A percentile compares a stretch with the other conserved stretches of the same genome.
Evolutionary conservation across 2,113 vertebrate species (phyloP).

Genomic region (Clupea harengus): DNA sequence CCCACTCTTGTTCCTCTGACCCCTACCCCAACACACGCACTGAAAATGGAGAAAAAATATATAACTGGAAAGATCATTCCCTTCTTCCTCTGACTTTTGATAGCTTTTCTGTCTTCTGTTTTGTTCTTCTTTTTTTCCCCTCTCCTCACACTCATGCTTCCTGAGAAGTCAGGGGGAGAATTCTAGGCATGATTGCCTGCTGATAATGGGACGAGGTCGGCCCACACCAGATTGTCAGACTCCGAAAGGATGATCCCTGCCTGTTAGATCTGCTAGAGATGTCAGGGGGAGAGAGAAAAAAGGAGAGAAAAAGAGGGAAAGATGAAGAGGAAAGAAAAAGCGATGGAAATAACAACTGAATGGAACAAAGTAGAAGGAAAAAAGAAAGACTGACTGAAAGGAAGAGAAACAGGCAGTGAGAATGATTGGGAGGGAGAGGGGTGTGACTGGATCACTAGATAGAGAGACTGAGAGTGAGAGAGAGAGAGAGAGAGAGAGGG

Average conservation of each 20-base stretch:
- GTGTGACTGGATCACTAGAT: constrained; percentile 25
- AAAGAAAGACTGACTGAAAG: no score
- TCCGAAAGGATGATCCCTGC: constrained; percentile 20
- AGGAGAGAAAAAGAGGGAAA: neutral
- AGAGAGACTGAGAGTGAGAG: neutral
- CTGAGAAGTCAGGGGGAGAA: constrained; percentile 1
- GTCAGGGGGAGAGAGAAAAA: neutral
- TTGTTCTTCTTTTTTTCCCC: neutral
- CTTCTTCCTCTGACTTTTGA: neutral
- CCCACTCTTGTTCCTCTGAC: no score
- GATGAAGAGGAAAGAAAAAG: neutral
- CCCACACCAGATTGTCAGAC: constrained; percentile 35
- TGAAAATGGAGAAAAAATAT: neutral
- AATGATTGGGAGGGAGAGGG: constrained; percentile 36
- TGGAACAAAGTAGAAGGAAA: neutral
- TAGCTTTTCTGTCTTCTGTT: neutral
- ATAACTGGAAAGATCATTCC: neutral
- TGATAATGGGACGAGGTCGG: constrained; percentile 43
- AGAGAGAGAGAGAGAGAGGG: neutral
- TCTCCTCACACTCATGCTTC: neutral
- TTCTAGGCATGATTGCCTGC: constrained; percentile 33
- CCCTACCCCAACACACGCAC: neutral
- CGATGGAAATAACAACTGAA: neutral
- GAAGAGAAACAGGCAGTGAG: no score
- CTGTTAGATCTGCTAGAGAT: constrained; percentile 28